phyloP scores from a whole-genome alignment of 2,888 invertebrate genomes.

The Molorchus minor region DNA sequence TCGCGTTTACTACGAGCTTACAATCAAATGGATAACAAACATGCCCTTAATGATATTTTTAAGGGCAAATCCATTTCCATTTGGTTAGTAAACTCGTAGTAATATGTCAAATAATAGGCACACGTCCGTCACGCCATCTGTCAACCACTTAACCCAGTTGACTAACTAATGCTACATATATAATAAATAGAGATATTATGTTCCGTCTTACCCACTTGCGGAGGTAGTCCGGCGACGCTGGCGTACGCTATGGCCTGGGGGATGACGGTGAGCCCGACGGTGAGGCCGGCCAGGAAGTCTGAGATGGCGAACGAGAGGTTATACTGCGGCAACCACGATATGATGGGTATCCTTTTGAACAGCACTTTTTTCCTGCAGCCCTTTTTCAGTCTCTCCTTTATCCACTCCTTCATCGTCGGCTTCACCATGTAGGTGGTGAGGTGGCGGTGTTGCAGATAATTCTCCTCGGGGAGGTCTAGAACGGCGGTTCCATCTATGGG shows the following conservation, averaged over 20 bases:
- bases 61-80: too few species aligned
- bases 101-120: too few species aligned
- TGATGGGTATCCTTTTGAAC: conserved; percentile 71
- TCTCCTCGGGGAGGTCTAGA: conserved; percentile 52
- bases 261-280: conserved; percentile 75
- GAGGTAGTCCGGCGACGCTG: conserved; percentile 67
- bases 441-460: conserved; percentile 37
- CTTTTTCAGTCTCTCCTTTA: conserved; percentile 64
- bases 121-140: too few species aligned
- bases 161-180: too few species aligned
- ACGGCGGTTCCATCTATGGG: conserved; percentile 36
- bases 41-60: too few species aligned
- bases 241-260: conserved; percentile 69
- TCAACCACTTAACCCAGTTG: too few species aligned
- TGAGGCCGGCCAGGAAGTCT: conserved; percentile 82
- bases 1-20: too few species aligned
- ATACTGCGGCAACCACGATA: conserved; percentile 76
- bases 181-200: background rate
- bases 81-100: too few species aligned
- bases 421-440: conserved; percentile 35
- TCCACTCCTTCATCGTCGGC: conserved; percentile 55
- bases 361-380: conserved; percentile 71
- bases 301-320: conserved; percentile 71
- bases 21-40: too few species aligned
- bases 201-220: conserved; percentile 69